Conservation (phyloP, 2,113 vertebrate genomes). For the Pelecanoides urinatrix region DNA sequence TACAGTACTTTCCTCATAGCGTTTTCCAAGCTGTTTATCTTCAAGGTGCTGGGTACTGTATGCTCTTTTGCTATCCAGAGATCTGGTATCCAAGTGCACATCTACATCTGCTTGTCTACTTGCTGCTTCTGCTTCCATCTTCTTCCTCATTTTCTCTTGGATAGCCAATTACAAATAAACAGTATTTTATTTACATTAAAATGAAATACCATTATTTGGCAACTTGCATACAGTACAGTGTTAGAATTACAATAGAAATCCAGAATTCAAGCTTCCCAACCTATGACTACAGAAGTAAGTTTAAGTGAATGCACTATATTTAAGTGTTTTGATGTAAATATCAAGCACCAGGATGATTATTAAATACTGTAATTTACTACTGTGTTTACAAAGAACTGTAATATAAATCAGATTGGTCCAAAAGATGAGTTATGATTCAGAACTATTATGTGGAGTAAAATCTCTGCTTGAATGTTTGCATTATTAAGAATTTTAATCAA, state of each 20-base stretch:
- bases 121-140: constrained; percentile 72
- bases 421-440: background rate
- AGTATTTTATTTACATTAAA: constrained; percentile 63
- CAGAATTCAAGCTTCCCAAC: constrained; percentile 28
- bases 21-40: constrained; percentile 28
- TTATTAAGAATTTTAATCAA: constrained; percentile 3
- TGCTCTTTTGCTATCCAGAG: constrained; percentile 72
- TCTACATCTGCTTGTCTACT: constrained; percentile 68
- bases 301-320: background rate
- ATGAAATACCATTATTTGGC: constrained; percentile 55
- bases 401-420: background rate
- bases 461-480: background rate
- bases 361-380: background rate
- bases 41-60: constrained; percentile 54
- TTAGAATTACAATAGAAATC: constrained; percentile 1
- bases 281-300: constrained; percentile 35
- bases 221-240: constrained; percentile 69
- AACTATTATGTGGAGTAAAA: background rate
- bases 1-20: constrained; percentile 38
- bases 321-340: background rate
- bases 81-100: constrained; percentile 65
- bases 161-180: constrained; percentile 67
- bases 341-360: background rate
- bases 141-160: constrained; percentile 74
- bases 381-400: constrained; percentile 1